Base-by-base conservation (phyloP, 2,113 vertebrate species). In the Eulemur rufifrons region DNA sequence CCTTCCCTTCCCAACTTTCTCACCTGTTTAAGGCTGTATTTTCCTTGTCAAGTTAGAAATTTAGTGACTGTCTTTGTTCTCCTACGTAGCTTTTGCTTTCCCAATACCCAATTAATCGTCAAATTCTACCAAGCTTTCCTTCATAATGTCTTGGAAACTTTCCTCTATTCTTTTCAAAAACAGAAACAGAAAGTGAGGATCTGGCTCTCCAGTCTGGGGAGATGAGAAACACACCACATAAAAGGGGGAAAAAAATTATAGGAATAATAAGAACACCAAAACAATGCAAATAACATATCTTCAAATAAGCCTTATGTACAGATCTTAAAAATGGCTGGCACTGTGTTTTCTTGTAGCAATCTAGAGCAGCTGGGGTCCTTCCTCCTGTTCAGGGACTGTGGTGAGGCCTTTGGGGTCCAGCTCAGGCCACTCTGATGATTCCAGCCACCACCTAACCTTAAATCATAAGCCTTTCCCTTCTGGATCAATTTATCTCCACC, bases 261-360 rank as follows among this genome's bases (percentile, higher is more conserved):
- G 25, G 54, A 82, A 73, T 42, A 56, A 61, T 3, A 88, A 34
- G 66, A 50, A 68, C 68, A n/a, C 20, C 14, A 54, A 76, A 78
- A 39, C 59, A 80, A 45, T 73, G 50, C 66, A 90, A 97, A 95
- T 56, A 94, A 52, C 42, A 82, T 12, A 45, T 52, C 73, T 81
- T n/a, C 63, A 74, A 74, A 73, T 37, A 61, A 68, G 45, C 50
- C 42, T 77, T 69, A 32, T 7, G 25, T 27, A 39, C 71, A 42
- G 12, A 76, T 52, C 23, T 68, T 2, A 21, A 61, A 29, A 80
- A 61, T 32, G 61, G 80, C 74, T 37, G 68, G 29, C 89, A 63
- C 15, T 18, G 39, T 3, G 13, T 68, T 86, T 59, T 93, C 80
- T 45, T 42, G 27, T 12, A 50, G 47, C 34, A 76, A 34, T 54